Percentiles rank a stretch among this genome's conserved stretches.
phyloP scores from a whole-genome alignment of 92 coral and sea anemone species.

The Siderastrea radians region DNA sequence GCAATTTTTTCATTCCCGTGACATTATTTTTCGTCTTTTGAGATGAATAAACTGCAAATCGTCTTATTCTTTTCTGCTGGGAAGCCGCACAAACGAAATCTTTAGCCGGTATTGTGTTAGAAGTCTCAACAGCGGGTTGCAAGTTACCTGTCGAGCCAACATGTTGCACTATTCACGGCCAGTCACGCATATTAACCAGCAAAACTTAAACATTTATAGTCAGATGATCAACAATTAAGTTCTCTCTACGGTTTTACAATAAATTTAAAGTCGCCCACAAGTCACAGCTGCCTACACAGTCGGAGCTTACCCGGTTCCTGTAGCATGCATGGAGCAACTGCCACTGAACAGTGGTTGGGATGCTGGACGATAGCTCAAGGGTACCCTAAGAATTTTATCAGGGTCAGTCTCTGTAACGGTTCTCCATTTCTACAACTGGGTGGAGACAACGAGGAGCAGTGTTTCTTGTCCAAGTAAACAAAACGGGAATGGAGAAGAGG shows the following conservation, averaged over 20 bases:
- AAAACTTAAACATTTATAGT: background rate
- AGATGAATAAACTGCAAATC: background rate
- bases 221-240: background rate
- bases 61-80: background rate
- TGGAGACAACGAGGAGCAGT: too few relatives aligned
- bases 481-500: too few relatives aligned
- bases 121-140: slow-evolving; percentile 26
- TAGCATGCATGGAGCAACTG: too few relatives aligned
- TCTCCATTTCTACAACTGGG: too few relatives aligned
- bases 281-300: background rate
- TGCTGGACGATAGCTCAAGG: too few relatives aligned
- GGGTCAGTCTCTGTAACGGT: too few relatives aligned
- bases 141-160: slow-evolving; percentile 30
- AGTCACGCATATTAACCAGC: slow-evolving; percentile 23
- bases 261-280: background rate
- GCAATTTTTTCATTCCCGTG: slow-evolving; percentile 6
- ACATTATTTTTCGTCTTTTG: background rate
- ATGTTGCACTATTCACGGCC: slow-evolving; percentile 40
- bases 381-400: too few relatives aligned
- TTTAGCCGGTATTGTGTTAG: background rate
- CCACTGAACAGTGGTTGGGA: too few relatives aligned
- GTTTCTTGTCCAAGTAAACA: too few relatives aligned
- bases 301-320: background rate
- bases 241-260: background rate
- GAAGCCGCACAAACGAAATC: background rate